Evolutionary conservation across 2,888 invertebrate species (phyloP), one percentile per base, ranked within the genome.

Genomic region (Heliconius ethilla): DNA sequence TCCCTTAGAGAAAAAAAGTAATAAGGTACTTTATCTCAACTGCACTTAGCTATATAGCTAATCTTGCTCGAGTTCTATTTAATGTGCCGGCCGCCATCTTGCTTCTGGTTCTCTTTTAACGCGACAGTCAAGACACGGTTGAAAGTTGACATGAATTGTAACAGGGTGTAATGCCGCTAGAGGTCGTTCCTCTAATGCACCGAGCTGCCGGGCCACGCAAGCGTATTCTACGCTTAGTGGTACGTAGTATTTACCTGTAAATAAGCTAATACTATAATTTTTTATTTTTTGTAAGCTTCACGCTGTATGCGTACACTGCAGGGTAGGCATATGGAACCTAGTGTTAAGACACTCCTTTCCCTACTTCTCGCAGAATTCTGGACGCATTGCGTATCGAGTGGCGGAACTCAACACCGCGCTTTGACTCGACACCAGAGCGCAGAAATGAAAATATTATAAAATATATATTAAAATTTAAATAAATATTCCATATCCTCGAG

Each of bases 101-200:
- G 89, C 89, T 70, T 72, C 79, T 11, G 88, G 90, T 79, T 94
- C 93, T 0, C 87, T 86, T 81, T 93, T 94, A 77, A 93, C 88
- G 84, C 90, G 91, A 84, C 91, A 92, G 86, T 89, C 87, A 85
- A 91, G 87, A 82, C 92, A 94, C 55, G 94, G 90, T 82, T 92
- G 92, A 87, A 97, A 98, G 91, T 97, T 97, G n/a, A 98, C 98
- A 88, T 97, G 97, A 80, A 98, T 98, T 78, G 97, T 98, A 83
- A 98, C 97, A 5, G 98, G 98, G 91, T 98, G 98, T 55, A 98
- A 90, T 3, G 97, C 95, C 29, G 96, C 95, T 59, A 95, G 93
- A 0, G 95, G 94, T 33, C 95, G 95, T 83, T 94, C 92, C 37
- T 92, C 91, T 81, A 94, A 93, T 7, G 95, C 94, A 72, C 96